Conservation (phyloP, 1,140 invertebrate species). For the Caenorhabditis latens region DNA sequence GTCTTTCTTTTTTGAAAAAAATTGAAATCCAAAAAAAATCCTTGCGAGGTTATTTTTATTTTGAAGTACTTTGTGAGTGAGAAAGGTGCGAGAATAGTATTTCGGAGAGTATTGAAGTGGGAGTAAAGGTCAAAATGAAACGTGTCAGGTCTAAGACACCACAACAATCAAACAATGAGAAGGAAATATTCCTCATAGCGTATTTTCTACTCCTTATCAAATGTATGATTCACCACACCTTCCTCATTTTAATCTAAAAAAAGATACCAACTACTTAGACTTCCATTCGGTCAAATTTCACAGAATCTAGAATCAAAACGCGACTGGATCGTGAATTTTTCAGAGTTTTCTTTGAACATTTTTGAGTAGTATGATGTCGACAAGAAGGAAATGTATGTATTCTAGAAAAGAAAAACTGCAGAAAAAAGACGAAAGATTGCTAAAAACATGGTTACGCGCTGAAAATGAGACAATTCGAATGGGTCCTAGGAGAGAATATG, state of each 20-base stretch:
- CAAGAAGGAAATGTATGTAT: background rate
- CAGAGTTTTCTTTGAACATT: constrained; percentile 26
- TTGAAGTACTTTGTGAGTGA: no score
- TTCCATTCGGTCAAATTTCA: background rate
- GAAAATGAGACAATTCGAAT: constrained; percentile 29
- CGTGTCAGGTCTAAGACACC: no score
- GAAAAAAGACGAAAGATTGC: constrained; percentile 12
- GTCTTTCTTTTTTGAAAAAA: no score
- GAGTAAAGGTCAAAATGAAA: no score
- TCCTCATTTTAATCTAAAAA: background rate
- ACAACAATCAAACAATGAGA: no score
- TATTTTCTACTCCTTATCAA: background rate
- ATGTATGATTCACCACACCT: background rate
- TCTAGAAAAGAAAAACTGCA: background rate
- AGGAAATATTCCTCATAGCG: no score
- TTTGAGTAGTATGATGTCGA: constrained; percentile 28
- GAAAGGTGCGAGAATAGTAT: no score
- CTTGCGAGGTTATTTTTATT: no score
- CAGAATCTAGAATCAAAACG: constrained; percentile 34
- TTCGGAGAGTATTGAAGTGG: no score
- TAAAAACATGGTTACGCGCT: background rate
- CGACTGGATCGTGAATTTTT: constrained; percentile 32
- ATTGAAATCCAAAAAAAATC: no score
- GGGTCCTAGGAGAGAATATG: constrained; percentile 32
- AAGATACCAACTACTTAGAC: background rate